phyloP scores from a whole-genome alignment of 2,888 invertebrate species.

The Eristalis intricaria region DNA sequence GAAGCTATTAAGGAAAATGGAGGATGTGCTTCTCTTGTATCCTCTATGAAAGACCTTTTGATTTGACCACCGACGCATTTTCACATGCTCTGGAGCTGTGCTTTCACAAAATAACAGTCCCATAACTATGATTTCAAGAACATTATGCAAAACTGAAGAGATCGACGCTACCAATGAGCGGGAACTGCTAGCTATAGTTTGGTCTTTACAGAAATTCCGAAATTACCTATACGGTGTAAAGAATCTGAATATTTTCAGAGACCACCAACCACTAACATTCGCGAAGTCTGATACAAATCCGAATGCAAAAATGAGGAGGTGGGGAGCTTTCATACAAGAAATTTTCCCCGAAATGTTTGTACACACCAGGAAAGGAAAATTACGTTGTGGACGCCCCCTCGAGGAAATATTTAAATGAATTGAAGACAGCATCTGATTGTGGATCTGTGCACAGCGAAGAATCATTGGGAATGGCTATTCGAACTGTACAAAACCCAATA shows the following conservation, averaged over 20 bases:
- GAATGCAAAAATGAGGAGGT: constrained; percentile 45
- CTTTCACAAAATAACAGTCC: constrained; percentile 37
- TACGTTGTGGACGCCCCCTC: too few relatives aligned
- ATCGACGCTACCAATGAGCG: too few relatives aligned
- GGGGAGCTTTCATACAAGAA: constrained; percentile 61
- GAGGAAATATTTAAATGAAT: too few relatives aligned
- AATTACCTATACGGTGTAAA: too few relatives aligned
- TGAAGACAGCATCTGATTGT: too few relatives aligned
- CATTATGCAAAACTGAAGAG: too few relatives aligned
- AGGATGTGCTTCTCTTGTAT: neutral
- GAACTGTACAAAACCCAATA: constrained; percentile 1
- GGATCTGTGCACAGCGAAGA: constrained; percentile 31
- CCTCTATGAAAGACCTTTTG: constrained; percentile 48
- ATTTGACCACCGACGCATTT: constrained; percentile 44
- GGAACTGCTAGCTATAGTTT: neutral
- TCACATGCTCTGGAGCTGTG: constrained; percentile 41
- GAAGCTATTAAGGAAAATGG: constrained; percentile 17
- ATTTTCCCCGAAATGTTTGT: constrained; percentile 1
- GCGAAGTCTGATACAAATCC: constrained; percentile 33
- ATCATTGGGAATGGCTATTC: constrained; percentile 6
- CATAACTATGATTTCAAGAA: constrained; percentile 36
- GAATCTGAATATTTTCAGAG: constrained; percentile 23
- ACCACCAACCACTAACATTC: constrained; percentile 28
- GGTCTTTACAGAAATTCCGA: too few relatives aligned
- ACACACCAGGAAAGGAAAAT: too few relatives aligned